Base-by-base conservation (phyloP, 1,140 invertebrate genomes). In the Lordiphosa stackelbergi region DNA sequence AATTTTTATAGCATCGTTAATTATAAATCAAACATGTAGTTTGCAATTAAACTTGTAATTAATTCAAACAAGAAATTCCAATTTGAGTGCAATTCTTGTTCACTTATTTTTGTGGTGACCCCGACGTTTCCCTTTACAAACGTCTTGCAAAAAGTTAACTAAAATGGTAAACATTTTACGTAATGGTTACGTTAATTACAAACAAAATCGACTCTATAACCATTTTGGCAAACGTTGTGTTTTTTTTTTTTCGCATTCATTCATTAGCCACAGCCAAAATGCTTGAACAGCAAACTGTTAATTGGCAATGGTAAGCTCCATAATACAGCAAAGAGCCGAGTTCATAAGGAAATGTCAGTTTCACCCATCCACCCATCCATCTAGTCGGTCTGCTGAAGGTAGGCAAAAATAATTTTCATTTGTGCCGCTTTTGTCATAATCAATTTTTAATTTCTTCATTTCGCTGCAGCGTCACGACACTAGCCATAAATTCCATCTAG, bases 401-500 rank as follows among this genome's bases (percentile, higher is more conserved):
- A 46, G 24, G 10, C 49, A 36, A 40, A 35, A 81, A 69, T 74
- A 81, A 81, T 83, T 77, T 69, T 57, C 78, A 72, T 83, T 57
- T 81, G 69, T 68, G 57, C 57, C 59, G 77, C 52, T 73, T 81
- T 77, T 73, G 77, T 83, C 77, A 81, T 75, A 81, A 81, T 81
- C 77, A 81, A 81, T 81, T 81, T 81, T 81, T 83, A 81, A 81
- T 81, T 83, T 81, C 77, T 81, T 83, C 77, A 84, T 84, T 85
- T 66, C 43, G 63, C 51, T 28, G 43, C 53, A 60, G 35, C 66
- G 65, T 49, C 38, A 46, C 68, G 77, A 77, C 78, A 79, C 64
- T 51, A 46, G 64, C 74, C 72, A 85, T 85, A 85, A 85, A 85
- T 85, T 79, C 58, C 70, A 73, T 60, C 61, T 65, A 66, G 62